Conservation (phyloP, 2,797 vertebrate genomes). For the Lacerta viridis region DNA sequence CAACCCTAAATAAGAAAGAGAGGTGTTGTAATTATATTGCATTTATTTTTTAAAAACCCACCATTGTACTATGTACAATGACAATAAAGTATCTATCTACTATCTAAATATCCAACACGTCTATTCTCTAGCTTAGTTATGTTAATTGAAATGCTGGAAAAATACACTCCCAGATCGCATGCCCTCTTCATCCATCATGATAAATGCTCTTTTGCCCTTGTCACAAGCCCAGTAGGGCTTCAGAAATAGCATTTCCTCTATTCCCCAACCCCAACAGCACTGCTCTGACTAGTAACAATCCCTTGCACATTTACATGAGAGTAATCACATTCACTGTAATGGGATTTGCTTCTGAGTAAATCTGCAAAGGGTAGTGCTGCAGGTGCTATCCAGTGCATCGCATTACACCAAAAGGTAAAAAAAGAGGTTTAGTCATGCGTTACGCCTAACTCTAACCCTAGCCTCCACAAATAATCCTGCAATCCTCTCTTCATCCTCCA, state of each 20-base stretch:
- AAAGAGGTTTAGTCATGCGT: too few relatives aligned
- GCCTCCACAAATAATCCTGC: neutral
- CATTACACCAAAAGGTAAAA: neutral
- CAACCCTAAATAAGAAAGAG: constrained; percentile 82
- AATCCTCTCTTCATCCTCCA: neutral
- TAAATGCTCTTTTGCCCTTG: neutral
- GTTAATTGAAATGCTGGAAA: neutral
- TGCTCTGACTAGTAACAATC: neutral
- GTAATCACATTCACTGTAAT: neutral
- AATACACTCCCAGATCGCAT: rapidly evolving
- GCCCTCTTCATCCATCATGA: neutral
- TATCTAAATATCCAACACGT: neutral
- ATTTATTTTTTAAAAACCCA: neutral
- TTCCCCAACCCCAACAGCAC: too few relatives aligned
- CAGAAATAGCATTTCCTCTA: too few relatives aligned
- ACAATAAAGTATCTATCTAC: too few relatives aligned
- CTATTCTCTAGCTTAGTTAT: neutral
- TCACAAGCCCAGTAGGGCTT: too few relatives aligned
- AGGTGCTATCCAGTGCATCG: neutral
- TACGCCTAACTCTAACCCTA: too few relatives aligned
- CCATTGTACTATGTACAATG: too few relatives aligned
- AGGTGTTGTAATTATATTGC: neutral
- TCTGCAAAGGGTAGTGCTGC: neutral
- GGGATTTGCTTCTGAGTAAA: neutral
- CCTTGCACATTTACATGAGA: neutral